Base-by-base conservation (phyloP, 2,888 invertebrate genomes). In the Aphidius colemani region DNA sequence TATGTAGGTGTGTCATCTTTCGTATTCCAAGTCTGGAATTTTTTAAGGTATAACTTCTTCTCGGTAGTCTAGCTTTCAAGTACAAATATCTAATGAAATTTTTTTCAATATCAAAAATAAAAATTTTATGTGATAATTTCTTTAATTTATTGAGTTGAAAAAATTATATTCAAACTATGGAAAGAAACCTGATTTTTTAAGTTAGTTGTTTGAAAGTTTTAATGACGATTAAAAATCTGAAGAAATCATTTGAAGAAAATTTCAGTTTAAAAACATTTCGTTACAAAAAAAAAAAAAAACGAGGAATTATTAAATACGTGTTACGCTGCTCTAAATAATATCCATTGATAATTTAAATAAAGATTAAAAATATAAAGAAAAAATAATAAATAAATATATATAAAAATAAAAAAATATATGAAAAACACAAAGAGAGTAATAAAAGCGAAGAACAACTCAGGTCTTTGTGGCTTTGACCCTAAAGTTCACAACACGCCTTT, bases 401-500 rank as follows among this genome's bases (percentile, higher is more conserved):
- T 30, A 51, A 30, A 40, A 51, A 51, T 51, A 30, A 41, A 61
- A 5, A 30, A 30, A 30, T 30, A 30, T 30, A 30, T 30, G 30
- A 30, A 30, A 30, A 30, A 30, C 30, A 30, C 30, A 30, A 30
- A 10, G 48, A 48, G 13, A 41, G 13, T 7, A 11, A 55, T 55
- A 55, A 55, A 43, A 41, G 55, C 41, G 43, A 43, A 43, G 18
- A 53, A 40, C 53, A 41, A 18, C 53, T 46, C 46, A 46, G 46
- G 45, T 9, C 10, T 53, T 39, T n/a, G 39, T 30, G 39, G 30
- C 41, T 48, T 58, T 57, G 56, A 63, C 63, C 63, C 51, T 18
- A 6, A 51, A 53, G 63, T 58, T 63, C 58, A 45, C 61, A 30
- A 45, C 45, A 13, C 30, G 48, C 63, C 71, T 67, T 70, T 67